Evolutionary conservation across 2,797 vertebrate species (phyloP), one percentile per base, ranked within the genome.

Genomic region (Galaxias olidus): DNA sequence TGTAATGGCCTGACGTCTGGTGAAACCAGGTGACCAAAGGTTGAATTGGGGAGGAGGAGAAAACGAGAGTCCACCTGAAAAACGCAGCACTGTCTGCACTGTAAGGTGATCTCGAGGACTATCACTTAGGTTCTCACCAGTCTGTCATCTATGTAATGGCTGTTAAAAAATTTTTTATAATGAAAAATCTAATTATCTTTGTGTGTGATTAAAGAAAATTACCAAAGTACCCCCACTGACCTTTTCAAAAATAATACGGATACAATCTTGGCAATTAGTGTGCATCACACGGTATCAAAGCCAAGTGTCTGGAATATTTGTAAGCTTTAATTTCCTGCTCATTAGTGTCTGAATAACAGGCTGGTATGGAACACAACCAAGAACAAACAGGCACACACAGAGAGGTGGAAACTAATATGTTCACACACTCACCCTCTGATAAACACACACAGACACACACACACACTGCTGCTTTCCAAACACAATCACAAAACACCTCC

Each of bases 121-220:
- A 30, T 30, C 30, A 30, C 6, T 30, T 30, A 2, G 30, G 6
- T 30, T 30, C 30, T 30, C 30, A 30, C 30, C 30, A 30, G 30
- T 30, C 30, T 30, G 30, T 30, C 30, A 73, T 75, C 41, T 11
- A 71, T 61, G 71, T 69, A 78, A 78, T 73, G 68, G 71, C 62
- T 58, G 69, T 87, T 72, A 87, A 86, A 86, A 86, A 70, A 83
- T 75, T 72, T 61, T 73, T 79, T 87, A 89, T 88, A 92, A 87
- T 88, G 74, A 82, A 85, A 86, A 88, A 91, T 89, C 86, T 81
- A 92, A 94, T 93, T 91, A 91, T 77, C 82, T 79, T 49, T 74
- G 87, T 89, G 83, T 84, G 87, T 91, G 90, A 94, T 93, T 93
- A 93, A 93, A 92, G 84, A 88, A 93, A 92, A 92, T 89, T 86